These are phyloP conservation scores for Holothuria leucospilota DNA, from an alignment of 53 echinoderm and acorn worm genomes.

Conservation along the genomic window DNA sequence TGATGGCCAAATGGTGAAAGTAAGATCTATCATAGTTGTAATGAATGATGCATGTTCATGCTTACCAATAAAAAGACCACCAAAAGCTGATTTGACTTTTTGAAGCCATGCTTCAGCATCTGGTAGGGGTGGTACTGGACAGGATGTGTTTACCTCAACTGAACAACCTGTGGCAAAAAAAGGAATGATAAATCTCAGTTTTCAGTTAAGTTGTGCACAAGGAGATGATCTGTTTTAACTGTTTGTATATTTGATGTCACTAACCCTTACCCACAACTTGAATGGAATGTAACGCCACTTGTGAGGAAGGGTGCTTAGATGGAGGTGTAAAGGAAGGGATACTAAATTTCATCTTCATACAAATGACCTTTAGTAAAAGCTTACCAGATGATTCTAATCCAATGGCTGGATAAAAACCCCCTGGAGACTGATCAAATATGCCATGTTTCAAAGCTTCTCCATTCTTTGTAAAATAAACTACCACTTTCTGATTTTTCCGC, in stretches of 20 bases:
- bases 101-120: conserved; percentile 71
- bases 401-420: conserved; percentile 87
- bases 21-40: no score
- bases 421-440: conserved; percentile 76
- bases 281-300: no score
- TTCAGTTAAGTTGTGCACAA: no score
- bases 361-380: neutral
- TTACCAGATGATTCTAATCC: conserved; percentile 75
- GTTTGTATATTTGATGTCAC: no score
- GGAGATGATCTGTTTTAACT: no score
- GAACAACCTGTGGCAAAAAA: conserved; percentile 67
- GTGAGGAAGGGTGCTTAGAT: no score
- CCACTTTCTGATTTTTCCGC: conserved; percentile 64
- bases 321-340: no score
- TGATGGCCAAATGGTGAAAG: no score
- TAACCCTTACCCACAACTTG: no score
- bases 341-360: no score
- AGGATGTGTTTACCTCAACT: conserved; percentile 65
- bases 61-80: neutral
- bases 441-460: conserved; percentile 66
- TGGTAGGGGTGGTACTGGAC: conserved; percentile 61
- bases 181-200: no score
- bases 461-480: conserved; percentile 90
- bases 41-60: no score
- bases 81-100: conserved; percentile 53